Evolutionary conservation across 35 echinoderm and acorn worm genomes (phyloP).

Genomic region (Strongylocentrotus purpuratus): DNA sequence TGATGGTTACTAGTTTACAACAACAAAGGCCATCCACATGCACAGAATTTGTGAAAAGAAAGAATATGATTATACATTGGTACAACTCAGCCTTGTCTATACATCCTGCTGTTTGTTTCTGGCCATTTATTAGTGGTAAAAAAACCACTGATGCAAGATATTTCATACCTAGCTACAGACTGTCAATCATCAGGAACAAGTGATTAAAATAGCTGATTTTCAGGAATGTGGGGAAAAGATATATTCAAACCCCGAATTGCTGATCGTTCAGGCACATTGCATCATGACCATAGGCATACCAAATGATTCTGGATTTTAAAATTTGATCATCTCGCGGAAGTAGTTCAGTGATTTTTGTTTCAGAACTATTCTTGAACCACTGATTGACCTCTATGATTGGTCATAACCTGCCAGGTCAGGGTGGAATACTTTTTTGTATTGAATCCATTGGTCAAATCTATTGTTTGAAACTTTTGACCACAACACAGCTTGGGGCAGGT

Average conservation of each 20-base stretch:
- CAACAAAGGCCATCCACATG: too few relatives aligned
- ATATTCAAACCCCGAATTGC: neutral
- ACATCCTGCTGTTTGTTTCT: too few relatives aligned
- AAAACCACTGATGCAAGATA: too few relatives aligned
- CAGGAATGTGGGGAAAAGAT: neutral
- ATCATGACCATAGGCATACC: neutral
- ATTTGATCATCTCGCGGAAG: neutral
- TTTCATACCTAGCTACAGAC: too few relatives aligned
- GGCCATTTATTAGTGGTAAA: too few relatives aligned
- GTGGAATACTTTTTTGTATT: neutral
- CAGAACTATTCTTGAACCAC: neutral
- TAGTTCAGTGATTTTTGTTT: neutral
- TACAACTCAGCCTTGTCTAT: too few relatives aligned
- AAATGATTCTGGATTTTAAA: neutral
- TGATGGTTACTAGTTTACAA: too few relatives aligned
- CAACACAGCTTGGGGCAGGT: neutral
- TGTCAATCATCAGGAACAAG: neutral
- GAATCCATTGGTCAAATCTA: neutral
- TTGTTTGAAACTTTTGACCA: neutral
- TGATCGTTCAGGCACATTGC: neutral
- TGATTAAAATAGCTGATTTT: neutral
- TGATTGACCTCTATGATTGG: neutral
- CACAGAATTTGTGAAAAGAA: too few relatives aligned
- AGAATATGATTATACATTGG: too few relatives aligned
- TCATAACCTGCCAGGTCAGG: neutral